Evolutionary conservation across 2,797 vertebrate genomes (phyloP), one percentile per base, ranked within the genome.

Genomic region (Fringilla coelebs): DNA sequence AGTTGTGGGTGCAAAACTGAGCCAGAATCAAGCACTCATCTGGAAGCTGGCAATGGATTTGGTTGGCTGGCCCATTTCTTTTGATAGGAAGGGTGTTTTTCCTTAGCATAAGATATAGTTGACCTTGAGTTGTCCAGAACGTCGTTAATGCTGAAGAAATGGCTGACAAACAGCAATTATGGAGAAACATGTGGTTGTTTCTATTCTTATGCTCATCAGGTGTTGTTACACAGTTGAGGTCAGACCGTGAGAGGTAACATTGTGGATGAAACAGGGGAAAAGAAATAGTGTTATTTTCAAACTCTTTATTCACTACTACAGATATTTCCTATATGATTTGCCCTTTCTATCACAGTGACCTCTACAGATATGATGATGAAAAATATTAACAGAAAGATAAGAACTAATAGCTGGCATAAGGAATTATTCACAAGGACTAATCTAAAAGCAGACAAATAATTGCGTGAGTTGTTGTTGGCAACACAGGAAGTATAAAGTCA

Each of bases 131-230:
- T 91, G 82, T 77, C 89, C 88, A 87, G 46, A 95, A 75, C 31
- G 7, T 60, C 90, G 58, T 85, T 94, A 94, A 89, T 95, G 75
- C 88, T 74, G 88, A 77, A 89, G 63, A 93, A 93, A 94, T 94
- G 77, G 71, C 77, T 94, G 94, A 91, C 88, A 96, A 94, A 95
- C 83, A 95, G 90, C 92, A 97, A 94, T 97, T 94, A 90, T 72
- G 89, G 90, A 89, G 77, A 89, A 96, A 94, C 95, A 89, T 92
- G 85, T 95, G 74, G 92, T 92, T 95, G 92, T 84, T 93, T 81
- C 76, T 92, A 55, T 95, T 95, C 82, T 94, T 93, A 83, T 85
- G 85, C 78, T 96, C 74, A 91, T 96, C 91, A 87, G 91, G 78
- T 88, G 78, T 81, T 79, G 81, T 86, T 96, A 52, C 52, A 68